A percentile compares a stretch with the other conserved stretches of the same genome.
phyloP scores from a whole-genome alignment of 2,797 vertebrate species.

The Alcedo quadribrachys region DNA sequence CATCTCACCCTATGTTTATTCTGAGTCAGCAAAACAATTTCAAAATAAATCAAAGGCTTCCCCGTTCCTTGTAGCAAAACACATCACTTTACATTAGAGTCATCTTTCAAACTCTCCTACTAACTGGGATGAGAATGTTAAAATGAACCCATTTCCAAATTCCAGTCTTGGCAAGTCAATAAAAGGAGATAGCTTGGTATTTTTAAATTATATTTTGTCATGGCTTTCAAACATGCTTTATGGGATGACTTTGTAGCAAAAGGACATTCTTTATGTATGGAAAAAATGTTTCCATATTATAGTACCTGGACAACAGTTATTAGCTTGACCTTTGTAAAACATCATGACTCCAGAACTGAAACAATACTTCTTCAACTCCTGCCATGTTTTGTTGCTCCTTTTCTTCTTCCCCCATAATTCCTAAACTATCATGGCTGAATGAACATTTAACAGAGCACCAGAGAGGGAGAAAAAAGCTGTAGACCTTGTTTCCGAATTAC shows the following conservation, averaged over 20 bases:
- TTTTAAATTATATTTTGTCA: neutral
- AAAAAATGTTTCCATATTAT: neutral
- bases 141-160: neutral
- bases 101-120: neutral
- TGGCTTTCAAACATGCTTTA: neutral
- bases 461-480: neutral
- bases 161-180: neutral
- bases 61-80: neutral
- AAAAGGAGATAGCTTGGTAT: neutral
- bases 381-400: neutral
- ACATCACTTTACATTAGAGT: neutral
- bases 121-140: neutral
- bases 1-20: neutral
- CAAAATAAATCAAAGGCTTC: conserved; percentile 41
- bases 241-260: neutral
- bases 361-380: neutral
- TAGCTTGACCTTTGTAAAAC: neutral
- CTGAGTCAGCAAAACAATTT: conserved; percentile 36
- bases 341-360: neutral
- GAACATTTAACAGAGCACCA: neutral
- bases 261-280: neutral
- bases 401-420: neutral
- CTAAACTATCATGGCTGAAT: neutral
- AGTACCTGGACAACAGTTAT: neutral
- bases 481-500: neutral